Conservation (phyloP, 2,113 vertebrate species). For the Dascyllus trimaculatus region DNA sequence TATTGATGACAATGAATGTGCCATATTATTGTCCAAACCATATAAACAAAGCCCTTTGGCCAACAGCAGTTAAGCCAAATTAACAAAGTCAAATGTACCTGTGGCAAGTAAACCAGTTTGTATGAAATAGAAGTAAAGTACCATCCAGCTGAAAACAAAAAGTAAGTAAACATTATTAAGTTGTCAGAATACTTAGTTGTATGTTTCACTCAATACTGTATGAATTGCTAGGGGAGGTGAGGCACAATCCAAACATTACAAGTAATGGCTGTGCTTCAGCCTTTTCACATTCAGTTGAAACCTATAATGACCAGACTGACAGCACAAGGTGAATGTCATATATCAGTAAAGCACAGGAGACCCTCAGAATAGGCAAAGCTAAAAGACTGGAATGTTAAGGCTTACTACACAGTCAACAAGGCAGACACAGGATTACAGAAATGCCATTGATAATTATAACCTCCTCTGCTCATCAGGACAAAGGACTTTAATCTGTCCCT, state of each 20-base stretch:
- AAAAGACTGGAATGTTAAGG: conserved; percentile 60
- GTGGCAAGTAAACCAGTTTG: conserved; percentile 4
- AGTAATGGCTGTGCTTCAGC: conserved; percentile 40
- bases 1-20: conserved; percentile 13
- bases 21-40: background rate
- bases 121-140: conserved; percentile 50
- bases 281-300: conserved; percentile 60
- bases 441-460: conserved; percentile 42
- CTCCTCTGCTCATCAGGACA: conserved; percentile 17
- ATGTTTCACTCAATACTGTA: conserved; percentile 35
- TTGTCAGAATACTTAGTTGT: conserved; percentile 39
- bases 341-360: conserved; percentile 39
- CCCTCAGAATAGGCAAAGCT: conserved; percentile 22
- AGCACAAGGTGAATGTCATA: conserved; percentile 22
- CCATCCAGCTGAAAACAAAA: conserved; percentile 18
- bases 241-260: conserved; percentile 29
- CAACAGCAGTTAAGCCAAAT: conserved; percentile 21
- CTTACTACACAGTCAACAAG: conserved; percentile 35
- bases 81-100: conserved; percentile 17
- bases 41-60: conserved; percentile 6
- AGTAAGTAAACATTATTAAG: conserved; percentile 26
- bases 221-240: conserved; percentile 28
- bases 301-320: conserved; percentile 27
- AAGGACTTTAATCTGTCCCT: conserved; percentile 31
- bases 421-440: conserved; percentile 41